A percentile compares a stretch with the other conserved stretches of the same genome.
Evolutionary conservation across 1,140 invertebrate species (phyloP).

Genomic region (Chironomus tepperi): DNA sequence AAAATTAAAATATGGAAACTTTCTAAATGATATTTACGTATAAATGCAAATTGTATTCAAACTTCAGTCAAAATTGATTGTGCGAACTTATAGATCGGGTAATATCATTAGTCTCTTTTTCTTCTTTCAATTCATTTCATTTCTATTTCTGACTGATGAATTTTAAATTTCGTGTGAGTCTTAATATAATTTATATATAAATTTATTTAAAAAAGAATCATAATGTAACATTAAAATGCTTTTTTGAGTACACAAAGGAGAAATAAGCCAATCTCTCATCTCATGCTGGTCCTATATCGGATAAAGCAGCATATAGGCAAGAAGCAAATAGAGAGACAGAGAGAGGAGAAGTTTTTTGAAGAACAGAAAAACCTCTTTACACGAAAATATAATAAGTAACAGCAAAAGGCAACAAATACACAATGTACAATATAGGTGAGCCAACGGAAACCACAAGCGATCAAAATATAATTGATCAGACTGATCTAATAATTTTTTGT

Average conservation of each 20-base stretch:
- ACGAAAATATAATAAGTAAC: constrained; percentile 14
- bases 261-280: not conserved
- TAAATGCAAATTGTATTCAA: constrained; percentile 14
- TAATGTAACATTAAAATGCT: constrained; percentile 2
- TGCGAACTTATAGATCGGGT: not conserved
- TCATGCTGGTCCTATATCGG: not conserved
- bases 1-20: not conserved
- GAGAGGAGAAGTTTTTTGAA: not conserved
- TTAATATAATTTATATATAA: constrained; percentile 4
- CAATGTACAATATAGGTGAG: constrained; percentile 12
- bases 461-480: constrained; percentile 9
- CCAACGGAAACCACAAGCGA: constrained; percentile 21
- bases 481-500: constrained; percentile 23
- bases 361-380: constrained; percentile 1
- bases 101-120: not conserved
- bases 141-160: constrained; percentile 5
- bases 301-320: not conserved
- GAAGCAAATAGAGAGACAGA: too few relatives aligned
- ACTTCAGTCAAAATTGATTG: constrained; percentile 7
- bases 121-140: not conserved
- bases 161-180: constrained; percentile 1
- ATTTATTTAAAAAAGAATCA: constrained; percentile 4
- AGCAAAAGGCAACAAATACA: not conserved
- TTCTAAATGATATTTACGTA: constrained; percentile 14
- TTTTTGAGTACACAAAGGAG: not conserved